These are phyloP conservation scores for Drosophila leonis DNA, from an alignment of 2,888 invertebrate species.

Conservation along the genomic window DNA sequence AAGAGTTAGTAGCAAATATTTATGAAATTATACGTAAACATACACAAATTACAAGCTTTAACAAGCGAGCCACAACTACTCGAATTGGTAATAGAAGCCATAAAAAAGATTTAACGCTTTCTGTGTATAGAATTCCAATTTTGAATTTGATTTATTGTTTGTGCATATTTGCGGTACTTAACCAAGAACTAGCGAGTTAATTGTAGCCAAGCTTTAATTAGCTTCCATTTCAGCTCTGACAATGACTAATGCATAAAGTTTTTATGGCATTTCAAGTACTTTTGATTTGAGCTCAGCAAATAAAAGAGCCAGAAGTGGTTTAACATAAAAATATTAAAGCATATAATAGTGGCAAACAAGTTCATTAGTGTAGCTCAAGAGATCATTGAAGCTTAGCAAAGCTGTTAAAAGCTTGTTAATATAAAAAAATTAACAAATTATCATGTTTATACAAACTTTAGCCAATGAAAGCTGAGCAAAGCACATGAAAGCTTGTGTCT, in stretches of 20 bases:
- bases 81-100: constrained; percentile 40
- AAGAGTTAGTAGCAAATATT: constrained; percentile 71
- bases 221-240: background rate
- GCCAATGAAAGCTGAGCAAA: background rate
- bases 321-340: background rate
- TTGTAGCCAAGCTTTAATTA: constrained; percentile 39
- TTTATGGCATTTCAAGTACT: background rate
- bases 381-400: background rate
- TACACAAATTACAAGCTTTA: constrained; percentile 32
- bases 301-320: background rate
- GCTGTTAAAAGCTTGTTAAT: background rate
- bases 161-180: constrained; percentile 5
- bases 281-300: constrained; percentile 1
- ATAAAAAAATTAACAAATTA: background rate
- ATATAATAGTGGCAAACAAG: background rate
- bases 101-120: constrained; percentile 25
- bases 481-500: background rate
- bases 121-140: constrained; percentile 10
- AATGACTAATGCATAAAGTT: background rate
- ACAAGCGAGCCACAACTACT: background rate
- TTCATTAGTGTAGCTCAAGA: background rate
- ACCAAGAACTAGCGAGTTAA: background rate
- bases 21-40: constrained; percentile 61
- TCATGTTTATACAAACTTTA: background rate
- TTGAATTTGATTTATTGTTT: constrained; percentile 13